A percentile compares a stretch with the other conserved stretches of the same genome.
phyloP scores from a whole-genome alignment of 2,888 invertebrate species.

The Torymus tubicola region DNA sequence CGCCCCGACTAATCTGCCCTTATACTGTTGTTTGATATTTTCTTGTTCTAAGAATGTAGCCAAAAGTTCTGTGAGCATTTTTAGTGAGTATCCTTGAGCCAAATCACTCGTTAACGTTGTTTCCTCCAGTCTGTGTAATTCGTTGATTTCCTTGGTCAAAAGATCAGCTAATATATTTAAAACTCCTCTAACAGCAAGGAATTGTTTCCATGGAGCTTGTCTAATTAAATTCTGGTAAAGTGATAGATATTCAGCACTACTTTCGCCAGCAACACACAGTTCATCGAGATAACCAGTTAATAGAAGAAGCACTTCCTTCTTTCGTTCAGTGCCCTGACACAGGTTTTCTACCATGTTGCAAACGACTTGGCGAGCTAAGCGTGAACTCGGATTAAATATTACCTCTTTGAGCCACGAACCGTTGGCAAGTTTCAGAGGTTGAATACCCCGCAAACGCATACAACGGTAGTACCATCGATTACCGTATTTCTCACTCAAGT shows the following conservation, averaged over 20 bases:
- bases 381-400: slow-evolving; percentile 93
- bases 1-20: slow-evolving; percentile 91
- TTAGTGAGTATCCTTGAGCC: slow-evolving; percentile 94
- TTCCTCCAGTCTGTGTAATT: slow-evolving; percentile 92
- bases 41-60: slow-evolving; percentile 92
- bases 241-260: slow-evolving; percentile 92
- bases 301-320: slow-evolving; percentile 88
- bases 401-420: slow-evolving; percentile 94
- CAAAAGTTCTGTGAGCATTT: slow-evolving; percentile 91
- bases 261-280: slow-evolving; percentile 92
- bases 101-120: slow-evolving; percentile 95
- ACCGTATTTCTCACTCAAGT: slow-evolving; percentile 86
- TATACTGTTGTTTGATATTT: slow-evolving; percentile 92
- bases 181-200: slow-evolving; percentile 91
- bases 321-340: slow-evolving; percentile 83
- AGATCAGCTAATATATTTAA: slow-evolving; percentile 90
- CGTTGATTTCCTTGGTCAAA: slow-evolving; percentile 91
- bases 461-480: slow-evolving; percentile 80
- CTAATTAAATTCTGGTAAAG: slow-evolving; percentile 91
- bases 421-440: slow-evolving; percentile 81
- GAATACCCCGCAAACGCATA: slow-evolving; percentile 78
- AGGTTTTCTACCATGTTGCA: slow-evolving; percentile 92
- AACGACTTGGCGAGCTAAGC: slow-evolving; percentile 91
- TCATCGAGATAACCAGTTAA: slow-evolving; percentile 92
- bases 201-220: slow-evolving; percentile 95